Conservation (phyloP, 2,113 vertebrate species). For the Heterotilapia buettikoferi region DNA sequence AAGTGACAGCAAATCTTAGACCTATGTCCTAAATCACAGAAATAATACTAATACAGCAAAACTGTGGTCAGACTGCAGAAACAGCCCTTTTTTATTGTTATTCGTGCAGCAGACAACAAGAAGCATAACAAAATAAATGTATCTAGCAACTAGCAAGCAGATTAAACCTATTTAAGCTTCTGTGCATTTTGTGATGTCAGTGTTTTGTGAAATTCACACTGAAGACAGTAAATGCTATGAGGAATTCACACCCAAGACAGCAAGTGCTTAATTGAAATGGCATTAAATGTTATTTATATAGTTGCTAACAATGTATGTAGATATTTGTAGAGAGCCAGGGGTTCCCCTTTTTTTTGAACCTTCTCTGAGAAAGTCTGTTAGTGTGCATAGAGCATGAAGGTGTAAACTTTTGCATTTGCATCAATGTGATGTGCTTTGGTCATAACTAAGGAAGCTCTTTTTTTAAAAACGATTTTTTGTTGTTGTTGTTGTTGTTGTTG, state of each 20-base stretch:
- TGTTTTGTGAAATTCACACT: background rate
- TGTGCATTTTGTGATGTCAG: background rate
- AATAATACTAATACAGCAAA: background rate
- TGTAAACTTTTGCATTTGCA: conserved; percentile 18
- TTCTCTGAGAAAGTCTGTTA: background rate
- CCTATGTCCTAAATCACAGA: background rate
- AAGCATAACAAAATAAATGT: background rate
- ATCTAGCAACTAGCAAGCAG: background rate
- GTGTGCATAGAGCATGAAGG: conserved; percentile 22
- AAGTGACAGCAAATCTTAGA: background rate
- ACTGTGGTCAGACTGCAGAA: background rate
- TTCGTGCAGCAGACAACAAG: background rate
- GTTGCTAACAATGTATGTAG: background rate
- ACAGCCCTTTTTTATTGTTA: background rate
- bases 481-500: background rate
- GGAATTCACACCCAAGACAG: background rate
- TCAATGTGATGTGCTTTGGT: background rate
- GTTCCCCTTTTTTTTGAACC: background rate
- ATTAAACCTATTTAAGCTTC: background rate
- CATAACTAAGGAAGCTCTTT: background rate
- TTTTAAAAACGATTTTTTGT: background rate
- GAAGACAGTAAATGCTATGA: background rate
- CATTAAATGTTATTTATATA: background rate
- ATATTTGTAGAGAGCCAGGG: background rate
- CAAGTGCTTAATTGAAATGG: background rate